Conservation (phyloP, 2,888 invertebrate genomes). For the Campaea margaritaria region DNA sequence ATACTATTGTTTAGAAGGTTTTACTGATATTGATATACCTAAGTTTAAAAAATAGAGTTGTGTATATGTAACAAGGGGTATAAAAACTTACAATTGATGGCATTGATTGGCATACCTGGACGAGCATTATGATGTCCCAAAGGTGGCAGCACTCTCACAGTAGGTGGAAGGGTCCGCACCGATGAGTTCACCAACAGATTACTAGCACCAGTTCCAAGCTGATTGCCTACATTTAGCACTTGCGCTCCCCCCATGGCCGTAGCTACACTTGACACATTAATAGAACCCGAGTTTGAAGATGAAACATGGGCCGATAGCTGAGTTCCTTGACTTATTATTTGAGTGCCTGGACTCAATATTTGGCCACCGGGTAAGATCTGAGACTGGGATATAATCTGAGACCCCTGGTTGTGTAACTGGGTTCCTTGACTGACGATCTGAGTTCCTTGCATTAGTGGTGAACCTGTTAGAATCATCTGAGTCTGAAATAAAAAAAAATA, state of each 20-base stretch:
- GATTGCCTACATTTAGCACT: conserved; percentile 73
- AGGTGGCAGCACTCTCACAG: conserved; percentile 75
- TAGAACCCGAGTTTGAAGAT: conserved; percentile 61
- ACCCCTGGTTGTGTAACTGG: conserved; percentile 70
- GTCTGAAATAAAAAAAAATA: conserved; percentile 62
- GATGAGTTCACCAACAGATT: conserved; percentile 75
- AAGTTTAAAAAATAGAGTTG: no score
- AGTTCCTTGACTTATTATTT: conserved; percentile 79
- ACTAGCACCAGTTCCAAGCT: conserved; percentile 65
- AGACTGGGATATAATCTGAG: conserved; percentile 74
- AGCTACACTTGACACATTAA: conserved; percentile 61
- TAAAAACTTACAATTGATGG: background rate
- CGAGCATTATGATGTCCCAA: conserved; percentile 72
- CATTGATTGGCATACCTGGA: conserved; percentile 64
- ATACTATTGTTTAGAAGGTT: no score
- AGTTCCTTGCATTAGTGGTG: conserved; percentile 74
- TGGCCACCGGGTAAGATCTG: conserved; percentile 51
- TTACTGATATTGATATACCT: no score
- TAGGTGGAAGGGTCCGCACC: conserved; percentile 73
- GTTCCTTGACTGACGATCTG: conserved; percentile 78
- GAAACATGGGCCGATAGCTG: conserved; percentile 67
- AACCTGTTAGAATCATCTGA: conserved; percentile 78
- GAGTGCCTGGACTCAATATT: conserved; percentile 70
- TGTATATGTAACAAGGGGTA: no score
- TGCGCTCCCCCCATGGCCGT: conserved; percentile 68